A percentile compares a stretch with the other conserved stretches of the same genome.
These are phyloP conservation scores for Rhabdornis inornatus DNA, from an alignment of 2,113 vertebrate genomes.

Conservation along the genomic window DNA sequence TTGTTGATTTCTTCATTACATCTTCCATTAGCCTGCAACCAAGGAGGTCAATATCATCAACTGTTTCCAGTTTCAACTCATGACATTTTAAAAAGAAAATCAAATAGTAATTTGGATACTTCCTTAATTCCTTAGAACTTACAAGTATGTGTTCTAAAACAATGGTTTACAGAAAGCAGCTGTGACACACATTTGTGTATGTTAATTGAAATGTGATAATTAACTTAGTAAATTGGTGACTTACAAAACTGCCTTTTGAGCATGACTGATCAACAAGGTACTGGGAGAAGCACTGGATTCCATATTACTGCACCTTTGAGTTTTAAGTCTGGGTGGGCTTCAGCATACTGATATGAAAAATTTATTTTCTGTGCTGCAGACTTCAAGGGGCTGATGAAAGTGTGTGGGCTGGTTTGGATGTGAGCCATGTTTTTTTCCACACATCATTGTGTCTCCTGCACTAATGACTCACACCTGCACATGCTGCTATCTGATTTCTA, in stretches of 20 bases:
- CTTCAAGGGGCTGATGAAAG: slow-evolving; percentile 47
- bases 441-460: slow-evolving; percentile 59
- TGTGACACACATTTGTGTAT: neutral
- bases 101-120: neutral
- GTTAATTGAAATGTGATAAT: neutral
- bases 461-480: slow-evolving; percentile 61
- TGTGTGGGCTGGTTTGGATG: slow-evolving; percentile 39
- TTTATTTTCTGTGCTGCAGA: neutral
- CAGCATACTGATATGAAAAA: neutral
- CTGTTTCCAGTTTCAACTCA: neutral
- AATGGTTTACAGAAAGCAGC: neutral
- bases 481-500: slow-evolving; percentile 40
- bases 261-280: neutral
- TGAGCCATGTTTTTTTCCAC: slow-evolving; percentile 44
- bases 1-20: neutral
- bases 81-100: neutral
- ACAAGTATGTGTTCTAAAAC: neutral
- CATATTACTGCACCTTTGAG: neutral
- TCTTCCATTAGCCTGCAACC: neutral
- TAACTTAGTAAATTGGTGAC: neutral
- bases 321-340: neutral
- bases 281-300: neutral
- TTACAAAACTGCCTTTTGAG: neutral
- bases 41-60: neutral
- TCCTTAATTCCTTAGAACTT: neutral